Base-by-base conservation (phyloP, 2,888 invertebrate genomes). In the Clusia tigrina region DNA sequence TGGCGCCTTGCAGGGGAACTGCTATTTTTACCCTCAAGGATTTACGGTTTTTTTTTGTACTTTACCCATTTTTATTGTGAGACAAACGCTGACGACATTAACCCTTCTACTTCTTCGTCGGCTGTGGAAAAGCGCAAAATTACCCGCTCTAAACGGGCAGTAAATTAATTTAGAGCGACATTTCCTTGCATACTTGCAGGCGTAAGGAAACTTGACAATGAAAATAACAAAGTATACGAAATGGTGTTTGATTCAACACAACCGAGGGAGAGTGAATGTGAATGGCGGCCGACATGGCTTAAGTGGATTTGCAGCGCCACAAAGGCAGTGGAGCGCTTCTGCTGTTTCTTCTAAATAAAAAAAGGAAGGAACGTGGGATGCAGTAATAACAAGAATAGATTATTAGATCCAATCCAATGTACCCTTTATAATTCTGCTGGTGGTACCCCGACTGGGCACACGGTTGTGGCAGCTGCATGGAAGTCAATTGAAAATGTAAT, bases 111-210 rank as follows among this genome's bases (percentile, higher is more conserved):
- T 18, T 26, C 5, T 22, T 48, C 22, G 6, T 32, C 48, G 22
- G 48, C 20, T 32, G 12, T 12, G 32, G 15, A 48, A 48, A 20
- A 20, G 22, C 48, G 18, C 20, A 18, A 3, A 48, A 51, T 23
- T 5, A 22, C 12, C 17, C 26, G 17, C n/a, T 58, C 37, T 5
- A 54, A 54, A 54, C 46, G 48, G 48, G 48, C 18, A 48, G 25
- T 58, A 62, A 62, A 62, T 62, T 62, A 58, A 58, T 62, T 62
- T 58, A n/a, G 18, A 55, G 26, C 58, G 54, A 17, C 58, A 42
- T 55, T 56, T 38, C 26, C 22, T 48, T 20, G 48, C 20, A 48
- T 48, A 48, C 48, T 18, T 20, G 18, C 48, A 48, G 48, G 48
- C 48, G 20, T 3, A 54, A 6, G 2, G 25, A 26, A 25, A 25